A percentile compares a stretch with the other conserved stretches of the same genome.
Evolutionary conservation across 2,113 vertebrate genomes (phyloP).

Genomic region (Phrynocephalus versicolor): DNA sequence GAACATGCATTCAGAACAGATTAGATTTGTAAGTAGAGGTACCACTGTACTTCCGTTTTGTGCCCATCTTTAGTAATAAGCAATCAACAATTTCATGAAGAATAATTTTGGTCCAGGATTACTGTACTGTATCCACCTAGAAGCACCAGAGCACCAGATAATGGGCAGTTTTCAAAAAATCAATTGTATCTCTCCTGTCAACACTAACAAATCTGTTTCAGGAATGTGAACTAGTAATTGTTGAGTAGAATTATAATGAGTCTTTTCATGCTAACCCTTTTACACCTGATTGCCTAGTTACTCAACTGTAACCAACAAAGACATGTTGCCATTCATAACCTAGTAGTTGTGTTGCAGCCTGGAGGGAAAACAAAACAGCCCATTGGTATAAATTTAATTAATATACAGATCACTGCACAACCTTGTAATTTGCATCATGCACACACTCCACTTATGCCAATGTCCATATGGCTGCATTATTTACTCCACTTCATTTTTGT

Average conservation of each 20-base stretch:
- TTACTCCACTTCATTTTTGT: not conserved
- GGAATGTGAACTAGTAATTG: constrained; percentile 39
- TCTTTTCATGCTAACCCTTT: constrained; percentile 46
- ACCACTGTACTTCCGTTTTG: too few species aligned
- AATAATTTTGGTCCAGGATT: not conserved
- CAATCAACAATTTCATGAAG: too few species aligned
- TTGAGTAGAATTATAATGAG: constrained; percentile 55
- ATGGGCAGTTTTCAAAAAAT: constrained; percentile 1
- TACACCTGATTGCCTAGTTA: constrained; percentile 51
- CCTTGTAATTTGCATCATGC: constrained; percentile 50
- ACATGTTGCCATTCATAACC: constrained; percentile 47
- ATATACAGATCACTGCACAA: constrained; percentile 51
- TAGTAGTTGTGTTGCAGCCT: constrained; percentile 38
- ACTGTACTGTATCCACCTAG: not conserved
- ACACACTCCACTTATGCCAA: constrained; percentile 36
- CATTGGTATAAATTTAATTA: constrained; percentile 58
- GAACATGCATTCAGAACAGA: too few species aligned
- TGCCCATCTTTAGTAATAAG: too few species aligned
- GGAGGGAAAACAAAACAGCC: constrained; percentile 46
- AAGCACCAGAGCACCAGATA: not conserved
- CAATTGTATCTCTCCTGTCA: constrained; percentile 7
- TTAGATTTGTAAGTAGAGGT: too few species aligned
- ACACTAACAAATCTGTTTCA: constrained; percentile 38
- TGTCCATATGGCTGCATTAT: constrained; percentile 13
- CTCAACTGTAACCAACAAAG: constrained; percentile 55